Evolutionary conservation across 1,140 invertebrate species (phyloP).

Genomic region (Galleria mellonella): DNA sequence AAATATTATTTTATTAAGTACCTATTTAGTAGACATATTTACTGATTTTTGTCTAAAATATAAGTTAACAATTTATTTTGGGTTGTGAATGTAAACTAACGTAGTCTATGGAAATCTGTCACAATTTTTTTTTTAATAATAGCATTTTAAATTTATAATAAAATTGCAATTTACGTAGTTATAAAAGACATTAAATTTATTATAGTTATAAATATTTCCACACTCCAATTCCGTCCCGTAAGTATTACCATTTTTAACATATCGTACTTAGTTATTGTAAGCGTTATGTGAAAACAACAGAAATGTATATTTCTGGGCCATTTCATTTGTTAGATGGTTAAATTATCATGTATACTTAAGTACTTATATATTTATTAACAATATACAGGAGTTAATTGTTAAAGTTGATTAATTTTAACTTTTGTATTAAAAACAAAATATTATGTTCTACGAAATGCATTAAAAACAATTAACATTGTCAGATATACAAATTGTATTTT

Average conservation of each 20-base stretch:
- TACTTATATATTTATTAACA: constrained; percentile 11
- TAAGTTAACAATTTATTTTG: constrained; percentile 11
- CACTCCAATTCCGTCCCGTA: constrained; percentile 34
- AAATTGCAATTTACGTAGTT: background rate
- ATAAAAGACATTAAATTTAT: too few relatives aligned
- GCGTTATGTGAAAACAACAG: background rate
- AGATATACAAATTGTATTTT: constrained; percentile 61
- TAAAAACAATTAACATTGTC: constrained; percentile 39
- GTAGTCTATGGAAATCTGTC: constrained; percentile 6
- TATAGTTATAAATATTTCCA: too few relatives aligned
- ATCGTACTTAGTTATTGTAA: background rate
- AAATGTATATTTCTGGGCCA: constrained; percentile 12
- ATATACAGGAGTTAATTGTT: constrained; percentile 9
- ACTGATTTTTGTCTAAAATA: background rate
- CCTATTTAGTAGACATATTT: constrained; percentile 8
- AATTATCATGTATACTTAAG: constrained; percentile 5
- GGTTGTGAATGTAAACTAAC: constrained; percentile 28
- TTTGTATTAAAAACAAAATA: constrained; percentile 11
- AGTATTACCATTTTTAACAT: constrained; percentile 41
- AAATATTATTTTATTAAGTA: background rate
- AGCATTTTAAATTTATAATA: background rate
- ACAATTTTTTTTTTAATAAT: constrained; percentile 8
- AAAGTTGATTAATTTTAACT: constrained; percentile 10
- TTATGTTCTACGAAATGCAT: constrained; percentile 20
- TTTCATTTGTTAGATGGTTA: constrained; percentile 10